Evolutionary conservation across 1,140 invertebrate genomes (phyloP).

Genomic region (Sycophaga agraensis): DNA sequence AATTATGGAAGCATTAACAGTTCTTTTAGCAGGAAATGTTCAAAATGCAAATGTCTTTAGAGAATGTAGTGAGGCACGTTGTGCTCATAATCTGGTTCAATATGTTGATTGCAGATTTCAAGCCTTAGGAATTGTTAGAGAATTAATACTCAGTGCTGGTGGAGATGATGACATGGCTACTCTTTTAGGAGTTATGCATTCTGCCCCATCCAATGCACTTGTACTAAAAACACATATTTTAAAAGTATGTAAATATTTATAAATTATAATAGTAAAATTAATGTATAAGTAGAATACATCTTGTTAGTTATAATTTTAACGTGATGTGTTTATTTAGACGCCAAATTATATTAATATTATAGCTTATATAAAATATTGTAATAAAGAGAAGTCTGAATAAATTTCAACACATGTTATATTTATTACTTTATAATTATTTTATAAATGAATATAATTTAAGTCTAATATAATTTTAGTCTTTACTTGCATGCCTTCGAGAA

Average conservation of each 20-base stretch:
- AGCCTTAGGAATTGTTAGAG: slow-evolving; percentile 78
- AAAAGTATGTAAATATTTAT: slow-evolving; percentile 61
- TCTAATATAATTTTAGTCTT: slow-evolving; percentile 59
- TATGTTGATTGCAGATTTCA: slow-evolving; percentile 80
- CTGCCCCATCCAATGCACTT: slow-evolving; percentile 75
- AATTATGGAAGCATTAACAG: slow-evolving; percentile 84
- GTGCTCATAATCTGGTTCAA: slow-evolving; percentile 86
- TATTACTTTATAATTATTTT: too few relatives aligned
- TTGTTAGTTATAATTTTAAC: too few relatives aligned
- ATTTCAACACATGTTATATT: too few relatives aligned
- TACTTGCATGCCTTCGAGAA: slow-evolving; percentile 86
- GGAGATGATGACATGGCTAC: slow-evolving; percentile 96
- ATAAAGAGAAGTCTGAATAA: too few relatives aligned
- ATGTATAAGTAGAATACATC: too few relatives aligned
- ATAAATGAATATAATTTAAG: too few relatives aligned
- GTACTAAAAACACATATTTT: slow-evolving; percentile 88
- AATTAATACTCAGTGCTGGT: slow-evolving; percentile 85
- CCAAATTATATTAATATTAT: too few relatives aligned
- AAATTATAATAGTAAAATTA: not conserved
- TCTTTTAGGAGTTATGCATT: slow-evolving; percentile 87
- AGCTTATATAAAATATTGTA: slow-evolving; percentile 77
- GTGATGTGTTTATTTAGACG: too few relatives aligned
- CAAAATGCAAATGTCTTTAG: slow-evolving; percentile 91
- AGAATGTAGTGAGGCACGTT: slow-evolving; percentile 88
- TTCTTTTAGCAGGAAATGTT: slow-evolving; percentile 76